A percentile compares a stretch with the other conserved stretches of the same genome.
Evolutionary conservation across 2,888 invertebrate genomes (phyloP).

Genomic region (Argynnis bischoffii): DNA sequence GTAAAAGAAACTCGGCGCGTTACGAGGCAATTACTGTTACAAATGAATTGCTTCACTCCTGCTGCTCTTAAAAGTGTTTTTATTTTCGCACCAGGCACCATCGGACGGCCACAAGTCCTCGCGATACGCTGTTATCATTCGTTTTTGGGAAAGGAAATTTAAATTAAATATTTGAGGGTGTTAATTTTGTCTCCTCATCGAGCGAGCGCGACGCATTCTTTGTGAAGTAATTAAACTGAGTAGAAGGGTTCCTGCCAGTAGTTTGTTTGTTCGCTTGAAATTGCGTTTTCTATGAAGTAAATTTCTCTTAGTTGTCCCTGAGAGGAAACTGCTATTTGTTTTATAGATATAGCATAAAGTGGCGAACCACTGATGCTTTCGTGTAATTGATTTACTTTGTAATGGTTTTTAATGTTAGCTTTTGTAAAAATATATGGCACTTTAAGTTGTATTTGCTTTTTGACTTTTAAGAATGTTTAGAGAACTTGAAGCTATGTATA

Average conservation of each 20-base stretch:
- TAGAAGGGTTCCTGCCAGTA: constrained; percentile 79
- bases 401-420: not conserved
- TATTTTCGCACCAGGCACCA: constrained; percentile 48
- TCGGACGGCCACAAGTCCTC: constrained; percentile 56
- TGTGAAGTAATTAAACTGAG: constrained; percentile 82
- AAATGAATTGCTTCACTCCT: constrained; percentile 68
- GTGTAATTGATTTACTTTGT: constrained; percentile 7
- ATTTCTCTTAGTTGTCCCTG: constrained; percentile 66
- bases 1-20: constrained; percentile 67
- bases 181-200: constrained; percentile 83
- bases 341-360: constrained; percentile 46
- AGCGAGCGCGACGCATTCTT: constrained; percentile 81
- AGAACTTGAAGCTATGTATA: too few relatives aligned
- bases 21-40: constrained; percentile 64
- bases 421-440: constrained; percentile 1
- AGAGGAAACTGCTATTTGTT: constrained; percentile 53
- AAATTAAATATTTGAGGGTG: constrained; percentile 83
- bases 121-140: constrained; percentile 75
- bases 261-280: constrained; percentile 81
- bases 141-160: constrained; percentile 77
- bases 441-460: not conserved
- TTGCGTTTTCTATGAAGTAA: constrained; percentile 78
- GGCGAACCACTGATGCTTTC: constrained; percentile 20
- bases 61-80: constrained; percentile 57
- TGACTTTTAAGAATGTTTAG: not conserved